Evolutionary conservation across 1,140 invertebrate genomes (phyloP).

Genomic region (Pogonomyrmex barbatus): DNA sequence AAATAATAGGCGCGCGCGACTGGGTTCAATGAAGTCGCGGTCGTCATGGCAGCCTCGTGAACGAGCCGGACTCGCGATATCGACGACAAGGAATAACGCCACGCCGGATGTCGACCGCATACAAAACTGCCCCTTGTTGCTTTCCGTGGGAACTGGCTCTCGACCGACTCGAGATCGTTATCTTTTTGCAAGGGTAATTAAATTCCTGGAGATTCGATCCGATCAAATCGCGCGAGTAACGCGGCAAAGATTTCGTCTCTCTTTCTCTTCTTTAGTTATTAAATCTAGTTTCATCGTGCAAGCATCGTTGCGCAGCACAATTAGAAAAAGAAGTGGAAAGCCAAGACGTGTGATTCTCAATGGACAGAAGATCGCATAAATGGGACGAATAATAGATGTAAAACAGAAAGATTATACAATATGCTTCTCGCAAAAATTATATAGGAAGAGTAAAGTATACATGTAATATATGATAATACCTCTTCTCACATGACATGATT

Average conservation of each 20-base stretch:
- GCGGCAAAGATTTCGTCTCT: background rate
- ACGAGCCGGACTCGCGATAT: slow-evolving; percentile 18
- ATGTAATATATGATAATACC: background rate
- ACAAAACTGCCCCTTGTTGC: background rate
- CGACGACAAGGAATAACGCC: slow-evolving; percentile 22
- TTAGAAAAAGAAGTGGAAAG: background rate
- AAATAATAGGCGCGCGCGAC: slow-evolving; percentile 47
- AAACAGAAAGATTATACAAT: background rate
- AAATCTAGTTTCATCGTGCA: background rate
- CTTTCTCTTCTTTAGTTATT: background rate
- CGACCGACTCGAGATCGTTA: background rate
- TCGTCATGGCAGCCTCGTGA: slow-evolving; percentile 38
- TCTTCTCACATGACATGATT: background rate
- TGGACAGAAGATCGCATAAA: background rate
- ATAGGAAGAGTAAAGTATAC: too few relatives aligned
- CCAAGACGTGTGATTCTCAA: background rate
- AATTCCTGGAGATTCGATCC: background rate
- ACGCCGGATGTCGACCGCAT: background rate
- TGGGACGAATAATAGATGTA: background rate
- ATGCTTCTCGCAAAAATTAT: background rate
- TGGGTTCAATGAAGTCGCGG: slow-evolving; percentile 37
- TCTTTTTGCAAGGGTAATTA: background rate
- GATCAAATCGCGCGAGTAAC: background rate
- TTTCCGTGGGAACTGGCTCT: background rate
- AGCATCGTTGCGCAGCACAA: slow-evolving; percentile 5